Base-by-base conservation (phyloP, 1,140 invertebrate genomes). In the Solenopsis fugax region DNA sequence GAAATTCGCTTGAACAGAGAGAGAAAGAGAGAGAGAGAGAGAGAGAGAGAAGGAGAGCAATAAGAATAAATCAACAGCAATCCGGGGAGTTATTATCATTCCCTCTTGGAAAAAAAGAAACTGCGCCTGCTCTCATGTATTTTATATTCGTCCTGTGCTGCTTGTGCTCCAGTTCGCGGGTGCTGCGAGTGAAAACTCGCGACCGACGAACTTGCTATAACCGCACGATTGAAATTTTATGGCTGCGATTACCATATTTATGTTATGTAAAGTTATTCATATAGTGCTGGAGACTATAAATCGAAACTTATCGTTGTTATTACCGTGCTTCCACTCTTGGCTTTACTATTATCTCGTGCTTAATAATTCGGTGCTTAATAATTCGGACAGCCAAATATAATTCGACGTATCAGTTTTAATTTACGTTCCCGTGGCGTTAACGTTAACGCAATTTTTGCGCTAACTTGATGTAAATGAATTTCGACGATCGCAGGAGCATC, bases 251-350 rank as follows among this genome's bases (percentile, higher is more conserved):
- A 84, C 69, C 80, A 84, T 84, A 84, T 84, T 84, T 84, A 84
- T 84, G 80, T 60, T 84, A 84, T 84, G 80, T 84, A 84, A 84
- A 84, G 69, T 84, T 84, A 84, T 84, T 84, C 80, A 84, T 84
- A 84, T 84, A 84, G 80, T 84, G 69, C 69, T 84, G 80, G 80
- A 84, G 80, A 84, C 80, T 84, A 84, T 84, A 84, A 84, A 84
- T 84, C 80, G 80, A 84, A 84, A 84, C 80, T 84, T 84, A 84
- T 84, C 80, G 80, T 84, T 84, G 80, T 84, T 75, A 84, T 84
- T 84, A 84, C 56, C 69, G 69, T 84, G 67, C 80, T 84, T 60
- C 69, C 69, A 75, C 69, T 75, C 56, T 65, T 65, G 69, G 54
- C 80, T 75, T 73, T 75, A 58, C 67, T 21, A 84, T 84, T 84